Evolutionary conservation across 2,113 vertebrate species (phyloP), one percentile per base, ranked within the genome.

Genomic region (Oryzias celebensis): DNA sequence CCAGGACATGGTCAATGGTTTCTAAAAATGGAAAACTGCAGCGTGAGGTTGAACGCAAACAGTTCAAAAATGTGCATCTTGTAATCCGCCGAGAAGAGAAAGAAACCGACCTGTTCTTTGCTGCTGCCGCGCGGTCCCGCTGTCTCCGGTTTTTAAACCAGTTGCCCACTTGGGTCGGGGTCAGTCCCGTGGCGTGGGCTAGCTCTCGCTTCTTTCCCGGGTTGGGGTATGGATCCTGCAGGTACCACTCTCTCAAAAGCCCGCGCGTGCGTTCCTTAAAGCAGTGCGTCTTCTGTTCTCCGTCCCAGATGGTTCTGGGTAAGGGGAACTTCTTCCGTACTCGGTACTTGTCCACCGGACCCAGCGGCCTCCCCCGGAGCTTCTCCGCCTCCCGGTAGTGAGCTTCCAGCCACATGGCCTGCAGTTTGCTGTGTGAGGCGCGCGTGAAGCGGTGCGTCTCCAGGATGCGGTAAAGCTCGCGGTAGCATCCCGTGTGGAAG

Each of bases 61-160:
- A 28, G 7, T 28, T 28, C 4, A 28, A 28, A 28, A 4, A 28
- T 6, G 52, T 31, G 26, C 20, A 5, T 28, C 4, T 16, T 16
- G 1, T 52, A 0, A 63, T 44, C 51, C 24, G 17, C 7, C 20
- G 26, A 24, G 18, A 16, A 52, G 46, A 14, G 1, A 16, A 47
- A 36, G 7, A 62, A 77, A 92, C 94, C 92, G 81, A 98, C 97
- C 97, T 98, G 94, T 98, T 98, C 75, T 98, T 99, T 72, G 96
- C 96, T n/a, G 97, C 96, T 5, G 97, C 97, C 1, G 96, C 97
- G 47, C 97, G 92, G 90, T 99, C 97, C 83, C 97, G 92, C 85
- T 98, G 96, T 87, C 97, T 91, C 69, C 97, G 93, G 88, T 98
- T 98, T 88, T 98, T 98, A 92, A 98, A 98, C 97, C 97, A 98